phyloP scores from a whole-genome alignment of 1,140 invertebrate genomes.

The Potamilus streckersoni region DNA sequence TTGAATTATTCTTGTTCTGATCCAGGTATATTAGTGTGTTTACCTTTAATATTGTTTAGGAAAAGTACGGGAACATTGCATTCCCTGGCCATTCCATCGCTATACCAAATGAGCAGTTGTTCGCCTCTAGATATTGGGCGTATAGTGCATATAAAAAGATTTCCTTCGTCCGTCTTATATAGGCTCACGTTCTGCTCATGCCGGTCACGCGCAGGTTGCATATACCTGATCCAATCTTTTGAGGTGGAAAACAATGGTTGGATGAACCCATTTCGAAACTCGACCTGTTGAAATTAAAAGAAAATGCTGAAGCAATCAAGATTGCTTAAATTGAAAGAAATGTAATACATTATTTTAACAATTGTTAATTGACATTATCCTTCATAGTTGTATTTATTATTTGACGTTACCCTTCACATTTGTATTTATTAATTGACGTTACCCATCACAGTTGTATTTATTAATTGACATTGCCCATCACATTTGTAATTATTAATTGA shows the following conservation, averaged over 20 bases:
- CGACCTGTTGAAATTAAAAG: no score
- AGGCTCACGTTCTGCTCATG: slow-evolving; percentile 77
- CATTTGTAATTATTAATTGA: no score
- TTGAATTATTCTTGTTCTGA: neutral
- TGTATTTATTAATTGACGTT: no score
- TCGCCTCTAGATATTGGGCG: slow-evolving; percentile 72
- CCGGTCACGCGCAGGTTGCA: slow-evolving; percentile 76
- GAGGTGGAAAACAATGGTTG: slow-evolving; percentile 1
- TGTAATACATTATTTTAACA: no score
- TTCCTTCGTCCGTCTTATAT: slow-evolving; percentile 48
- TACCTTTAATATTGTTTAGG: slow-evolving; percentile 85
- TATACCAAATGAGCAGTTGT: slow-evolving; percentile 84
- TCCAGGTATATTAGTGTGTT: slow-evolving; percentile 27
- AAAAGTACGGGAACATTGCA: slow-evolving; percentile 82
- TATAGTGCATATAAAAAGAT: slow-evolving; percentile 56
- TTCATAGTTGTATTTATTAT: no score
- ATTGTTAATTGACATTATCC: no score
- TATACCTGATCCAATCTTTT: slow-evolving; percentile 69
- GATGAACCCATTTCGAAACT: no score
- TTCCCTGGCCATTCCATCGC: slow-evolving; percentile 77
- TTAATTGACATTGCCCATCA: no score
- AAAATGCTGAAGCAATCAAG: no score
- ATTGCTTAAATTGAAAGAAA: no score
- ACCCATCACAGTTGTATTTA: no score
- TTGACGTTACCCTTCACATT: no score